Base-by-base conservation (phyloP, 1,140 invertebrate genomes). In the Pteromalus puparum region DNA sequence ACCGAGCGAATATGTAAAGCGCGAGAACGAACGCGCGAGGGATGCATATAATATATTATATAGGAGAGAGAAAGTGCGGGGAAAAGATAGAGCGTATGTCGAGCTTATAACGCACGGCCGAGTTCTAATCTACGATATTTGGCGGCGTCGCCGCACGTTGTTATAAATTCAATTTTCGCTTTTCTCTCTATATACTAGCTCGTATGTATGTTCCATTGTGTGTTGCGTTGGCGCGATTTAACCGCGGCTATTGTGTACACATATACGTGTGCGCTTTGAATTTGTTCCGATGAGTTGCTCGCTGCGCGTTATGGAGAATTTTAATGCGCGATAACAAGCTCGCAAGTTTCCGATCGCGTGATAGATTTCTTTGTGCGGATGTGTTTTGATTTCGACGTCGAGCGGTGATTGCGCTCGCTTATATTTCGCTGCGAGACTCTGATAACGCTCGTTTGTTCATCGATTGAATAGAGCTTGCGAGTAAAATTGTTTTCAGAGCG, bases 61-160 rank as follows among this genome's bases (percentile, higher is more conserved):
- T n/a, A n/a, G n/a, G n/a, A 1, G 72, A 42, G 26, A 42, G 6
- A 74, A 74, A 30, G 72, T 10, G 30, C 30, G 34, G 10, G 18
- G 26, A 67, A 67, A 76, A 76, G 74, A 78, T 68, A 70, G 42
- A 79, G 76, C 28, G 48, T 38, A 79, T 68, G n/a, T 81, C 48
- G 34, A 75, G 76, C 21, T 73, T 80, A 42, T 42, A 73, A 74
- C 34, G 46, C 53, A 2, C 65, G 21, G 9, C 30, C 42, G 26
- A 72, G 13, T 78, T 83, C 42, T 83, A 72, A 83, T 83, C 74
- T 77, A 72, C 12, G 81, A 67, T 72, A 83, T 83, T 83, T 46
- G 21, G 48, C 30, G 26, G 10, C 9, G 2, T 9, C 21, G 9
- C 18, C 72, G 28, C 21, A 4, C 38, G 61, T 73, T 70, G 72